Percentiles rank a stretch among this genome's conserved stretches.
phyloP scores from a whole-genome alignment of 1,140 invertebrate species.

The Lasioglossum baleicum region DNA sequence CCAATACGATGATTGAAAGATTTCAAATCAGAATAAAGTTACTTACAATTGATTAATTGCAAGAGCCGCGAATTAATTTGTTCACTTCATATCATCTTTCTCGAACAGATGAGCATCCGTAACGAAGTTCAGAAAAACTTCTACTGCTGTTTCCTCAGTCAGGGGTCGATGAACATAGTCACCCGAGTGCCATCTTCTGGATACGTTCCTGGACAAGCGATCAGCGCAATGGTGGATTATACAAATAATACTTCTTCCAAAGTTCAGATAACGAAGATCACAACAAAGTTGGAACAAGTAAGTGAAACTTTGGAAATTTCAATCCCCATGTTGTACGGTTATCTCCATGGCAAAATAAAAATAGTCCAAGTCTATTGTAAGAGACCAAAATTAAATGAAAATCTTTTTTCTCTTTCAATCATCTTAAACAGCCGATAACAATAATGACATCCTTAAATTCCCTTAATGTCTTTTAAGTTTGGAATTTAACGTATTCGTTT shows the following conservation, averaged over 20 bases:
- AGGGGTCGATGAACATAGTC: slow-evolving; percentile 80
- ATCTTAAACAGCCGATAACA: no score
- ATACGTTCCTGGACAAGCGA: slow-evolving; percentile 83
- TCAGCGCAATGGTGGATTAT: slow-evolving; percentile 82
- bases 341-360: no score
- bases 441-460: no score
- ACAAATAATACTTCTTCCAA: slow-evolving; percentile 82
- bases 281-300: slow-evolving; percentile 82
- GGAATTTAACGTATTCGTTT: no score
- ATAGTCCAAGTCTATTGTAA: no score
- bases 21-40: no score
- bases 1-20: no score
- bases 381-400: neutral
- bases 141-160: slow-evolving; percentile 82
- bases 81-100: neutral
- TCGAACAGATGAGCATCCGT: slow-evolving; percentile 46
- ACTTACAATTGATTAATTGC: no score
- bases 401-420: no score
- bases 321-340: no score
- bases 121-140: slow-evolving; percentile 81
- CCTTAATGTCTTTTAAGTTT: no score
- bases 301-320: slow-evolving; percentile 42
- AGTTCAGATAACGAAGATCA: slow-evolving; percentile 80
- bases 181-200: slow-evolving; percentile 81
- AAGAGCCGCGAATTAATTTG: no score